phyloP scores from a whole-genome alignment of 2,888 invertebrate genomes.

The Scaptomyza parva region DNA sequence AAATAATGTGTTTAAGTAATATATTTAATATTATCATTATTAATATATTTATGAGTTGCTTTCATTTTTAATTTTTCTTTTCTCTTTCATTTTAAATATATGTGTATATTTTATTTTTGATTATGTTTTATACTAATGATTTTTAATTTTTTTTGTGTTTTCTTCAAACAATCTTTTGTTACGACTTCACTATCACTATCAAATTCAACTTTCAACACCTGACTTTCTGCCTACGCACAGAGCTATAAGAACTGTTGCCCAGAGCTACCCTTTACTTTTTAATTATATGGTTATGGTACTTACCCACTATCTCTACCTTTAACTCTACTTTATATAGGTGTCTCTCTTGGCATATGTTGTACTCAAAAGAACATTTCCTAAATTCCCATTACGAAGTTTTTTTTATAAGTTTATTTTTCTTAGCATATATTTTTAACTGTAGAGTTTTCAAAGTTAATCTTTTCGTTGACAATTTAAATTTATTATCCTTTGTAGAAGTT shows the following conservation, averaged over 20 bases:
- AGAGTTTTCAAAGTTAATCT: constrained; percentile 35
- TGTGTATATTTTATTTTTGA: constrained; percentile 26
- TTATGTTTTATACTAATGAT: constrained; percentile 25
- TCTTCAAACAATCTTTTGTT: constrained; percentile 26
- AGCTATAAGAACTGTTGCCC: constrained; percentile 30
- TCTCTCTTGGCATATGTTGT: constrained; percentile 9
- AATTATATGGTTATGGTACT: constrained; percentile 34
- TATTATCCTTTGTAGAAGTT: constrained; percentile 42
- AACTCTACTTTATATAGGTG: constrained; percentile 8
- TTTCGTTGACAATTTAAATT: constrained; percentile 27
- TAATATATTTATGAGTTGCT: constrained; percentile 57
- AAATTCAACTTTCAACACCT: constrained; percentile 31
- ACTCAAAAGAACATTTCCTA: background rate
- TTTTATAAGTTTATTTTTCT: constrained; percentile 14
- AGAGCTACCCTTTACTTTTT: constrained; percentile 10
- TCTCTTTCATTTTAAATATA: constrained; percentile 5
- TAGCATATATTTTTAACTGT: constrained; percentile 20
- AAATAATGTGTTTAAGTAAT: constrained; percentile 52
- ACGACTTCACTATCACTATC: constrained; percentile 50
- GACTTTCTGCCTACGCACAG: constrained; percentile 30
- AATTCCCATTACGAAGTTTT: constrained; percentile 9
- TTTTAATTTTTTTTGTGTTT: constrained; percentile 10
- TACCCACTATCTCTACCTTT: constrained; percentile 22
- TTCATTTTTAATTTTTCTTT: constrained; percentile 54
- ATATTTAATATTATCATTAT: too few species aligned